Evolutionary conservation across 2,888 invertebrate species (phyloP), one percentile per base, ranked within the genome.

Genomic region (Selenia dentaria): DNA sequence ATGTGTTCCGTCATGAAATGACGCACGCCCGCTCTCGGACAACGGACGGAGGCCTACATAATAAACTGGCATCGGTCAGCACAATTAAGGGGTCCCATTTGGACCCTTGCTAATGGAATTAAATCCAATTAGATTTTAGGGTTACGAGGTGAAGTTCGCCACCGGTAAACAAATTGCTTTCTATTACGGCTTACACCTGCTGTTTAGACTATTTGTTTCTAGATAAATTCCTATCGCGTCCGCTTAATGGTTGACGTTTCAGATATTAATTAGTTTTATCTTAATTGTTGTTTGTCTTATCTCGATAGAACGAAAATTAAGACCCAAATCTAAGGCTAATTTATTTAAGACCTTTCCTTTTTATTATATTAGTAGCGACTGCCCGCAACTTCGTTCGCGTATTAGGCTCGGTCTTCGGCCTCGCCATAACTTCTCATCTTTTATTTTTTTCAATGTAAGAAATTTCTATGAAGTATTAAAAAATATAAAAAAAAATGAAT

Each of bases 71-170:
- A 70, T 74, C 74, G 86, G 87, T 85, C 85, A 86, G 87, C 84
- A 83, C 82, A 85, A 85, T 87, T 87, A 79, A 80, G 79, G 80
- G 81, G 75, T 67, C 79, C 85, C 83, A 83, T 85, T 87, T 84
- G 83, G 84, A 85, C 86, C 86, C 83, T 79, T 70, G 81, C 79
- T 89, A 90, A 90, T 90, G 88, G 88, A 88, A 89, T 88, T 87
- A 85, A 87, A 89, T 87, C 87, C 89, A 89, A 89, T 89, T 90
- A 89, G 85, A 87, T 86, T 87, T 87, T 82, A 87, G 83, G 83
- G 87, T 85, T 85, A 87, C 84, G 83, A 84, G 85, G 86, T 85
- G 86, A 83, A 85, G 80, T 86, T 86, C 83, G 78, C 80, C 77
- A 74, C 74, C 80, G 75, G 83, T 80, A 83, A 83, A 86, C 86